These are phyloP conservation scores for Spinus olivaceus DNA, from an alignment of 2,797 vertebrate species.

Conservation along the genomic window DNA sequence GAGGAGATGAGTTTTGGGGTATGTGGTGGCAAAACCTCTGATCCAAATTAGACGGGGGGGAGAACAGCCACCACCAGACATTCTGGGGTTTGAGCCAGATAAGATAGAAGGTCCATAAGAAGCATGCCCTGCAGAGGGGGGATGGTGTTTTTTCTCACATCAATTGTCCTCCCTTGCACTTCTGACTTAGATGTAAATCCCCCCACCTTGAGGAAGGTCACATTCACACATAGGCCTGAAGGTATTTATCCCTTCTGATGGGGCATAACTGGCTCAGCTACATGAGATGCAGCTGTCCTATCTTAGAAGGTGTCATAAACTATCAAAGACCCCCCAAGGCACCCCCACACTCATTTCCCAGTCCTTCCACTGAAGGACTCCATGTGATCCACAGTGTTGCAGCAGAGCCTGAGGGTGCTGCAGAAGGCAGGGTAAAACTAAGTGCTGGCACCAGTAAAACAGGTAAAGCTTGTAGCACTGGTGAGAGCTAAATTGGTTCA, in stretches of 20 bases:
- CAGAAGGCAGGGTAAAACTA: not conserved
- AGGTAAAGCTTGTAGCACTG: not conserved
- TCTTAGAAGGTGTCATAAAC: not conserved
- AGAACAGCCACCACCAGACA: not conserved
- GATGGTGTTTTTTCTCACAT: not conserved
- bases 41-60: not conserved
- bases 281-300: not conserved
- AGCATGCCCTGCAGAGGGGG: not conserved
- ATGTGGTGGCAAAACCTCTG: not conserved
- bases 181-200: not conserved
- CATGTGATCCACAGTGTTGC: not conserved
- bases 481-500: not conserved
- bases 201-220: not conserved
- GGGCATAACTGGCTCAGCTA: not conserved
- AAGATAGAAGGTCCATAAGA: not conserved
- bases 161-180: not conserved
- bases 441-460: not conserved
- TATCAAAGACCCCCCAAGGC: not conserved
- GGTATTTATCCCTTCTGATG: not conserved
- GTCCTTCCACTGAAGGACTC: not conserved
- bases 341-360: not conserved
- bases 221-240: not conserved
- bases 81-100: not conserved
- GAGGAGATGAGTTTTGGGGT: not conserved
- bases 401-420: not conserved